These are phyloP conservation scores for Pteronura brasiliensis DNA, from an alignment of 2,113 vertebrate genomes.

Conservation along the genomic window DNA sequence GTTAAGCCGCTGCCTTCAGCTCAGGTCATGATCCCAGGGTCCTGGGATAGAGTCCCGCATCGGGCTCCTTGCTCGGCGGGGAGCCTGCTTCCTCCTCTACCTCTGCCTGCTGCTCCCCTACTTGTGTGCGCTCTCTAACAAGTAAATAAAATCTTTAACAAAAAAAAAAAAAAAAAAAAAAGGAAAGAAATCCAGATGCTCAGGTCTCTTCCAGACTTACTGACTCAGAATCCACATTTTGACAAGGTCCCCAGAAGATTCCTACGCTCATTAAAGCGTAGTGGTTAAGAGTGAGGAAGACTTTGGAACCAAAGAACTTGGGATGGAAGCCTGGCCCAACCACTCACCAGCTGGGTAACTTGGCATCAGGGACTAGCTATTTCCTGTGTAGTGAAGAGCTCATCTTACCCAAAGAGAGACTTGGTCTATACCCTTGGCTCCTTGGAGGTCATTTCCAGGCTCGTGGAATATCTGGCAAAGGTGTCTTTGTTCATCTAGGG, in stretches of 20 bases:
- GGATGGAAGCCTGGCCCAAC: background rate
- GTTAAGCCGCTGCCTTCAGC: no score
- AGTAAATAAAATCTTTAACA: no score
- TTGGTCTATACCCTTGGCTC: background rate
- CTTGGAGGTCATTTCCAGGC: background rate
- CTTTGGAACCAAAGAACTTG: background rate
- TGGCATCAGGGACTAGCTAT: background rate
- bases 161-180: no score
- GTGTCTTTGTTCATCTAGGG: background rate
- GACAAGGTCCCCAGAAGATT: background rate
- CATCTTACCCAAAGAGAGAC: background rate
- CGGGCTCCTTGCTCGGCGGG: no score
- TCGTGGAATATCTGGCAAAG: background rate
- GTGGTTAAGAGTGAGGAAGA: background rate
- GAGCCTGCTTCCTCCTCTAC: no score
- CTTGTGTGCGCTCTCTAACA: no score
- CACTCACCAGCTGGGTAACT: background rate
- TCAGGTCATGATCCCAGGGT: no score
- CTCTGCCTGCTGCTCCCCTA: no score
- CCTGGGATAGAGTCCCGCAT: no score
- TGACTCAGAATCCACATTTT: background rate
- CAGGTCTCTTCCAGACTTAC: background rate
- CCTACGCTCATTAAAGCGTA: rapidly evolving
- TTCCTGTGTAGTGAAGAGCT: background rate
- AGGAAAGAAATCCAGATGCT: background rate